Evolutionary conservation across 2,113 vertebrate species (phyloP), one percentile per base, ranked within the genome.

Genomic region (Coturnix japonica): DNA sequence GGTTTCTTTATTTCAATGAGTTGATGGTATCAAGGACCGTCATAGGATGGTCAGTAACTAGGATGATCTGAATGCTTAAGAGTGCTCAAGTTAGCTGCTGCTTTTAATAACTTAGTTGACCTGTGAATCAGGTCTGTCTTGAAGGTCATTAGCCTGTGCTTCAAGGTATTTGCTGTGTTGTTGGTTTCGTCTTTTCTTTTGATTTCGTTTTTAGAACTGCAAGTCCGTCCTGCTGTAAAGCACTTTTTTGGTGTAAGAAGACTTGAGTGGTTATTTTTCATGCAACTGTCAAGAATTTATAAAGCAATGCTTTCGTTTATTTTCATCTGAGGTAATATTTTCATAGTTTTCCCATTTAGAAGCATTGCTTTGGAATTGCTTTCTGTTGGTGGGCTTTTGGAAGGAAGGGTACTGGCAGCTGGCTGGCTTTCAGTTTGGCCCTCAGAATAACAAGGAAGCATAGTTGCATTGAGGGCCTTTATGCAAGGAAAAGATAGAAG

Each of bases 401-500:
- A 28, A 72, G n/a, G 44, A 69, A 63, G 77, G 79, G n/a, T 31
- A 28, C 20, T 21, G 30, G 73, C 72, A 35, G 35, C 23, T 39
- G 5, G 4, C 39, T 46, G 75, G 6, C 26, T 47, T 76, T 78
- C 18, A 37, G 59, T 88, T 84, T 69, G 14, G 49, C 44, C 35
- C 14, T 71, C 33, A 65, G 22, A 30, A 54, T 31, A 69, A 13
- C 22, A 85, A 72, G 35, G 67, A 79, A 57, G 7, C 28, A 0
- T 19, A 44, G 33, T 71, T 43, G 35, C 77, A 37, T 39, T 74
- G 70, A 1, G 1, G 15, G 44, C 44, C 26, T 78, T 83, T 67
- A n/a, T 0, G 0, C 11, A 53, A 14, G 43, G 43, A 53, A 60
- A 75, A 54, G 61, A 77, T 54, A 31, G 51, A 57, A 39, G 26